These are phyloP conservation scores for Himalopsyche anomala DNA, from an alignment of 2,888 invertebrate genomes.

Conservation along the genomic window DNA sequence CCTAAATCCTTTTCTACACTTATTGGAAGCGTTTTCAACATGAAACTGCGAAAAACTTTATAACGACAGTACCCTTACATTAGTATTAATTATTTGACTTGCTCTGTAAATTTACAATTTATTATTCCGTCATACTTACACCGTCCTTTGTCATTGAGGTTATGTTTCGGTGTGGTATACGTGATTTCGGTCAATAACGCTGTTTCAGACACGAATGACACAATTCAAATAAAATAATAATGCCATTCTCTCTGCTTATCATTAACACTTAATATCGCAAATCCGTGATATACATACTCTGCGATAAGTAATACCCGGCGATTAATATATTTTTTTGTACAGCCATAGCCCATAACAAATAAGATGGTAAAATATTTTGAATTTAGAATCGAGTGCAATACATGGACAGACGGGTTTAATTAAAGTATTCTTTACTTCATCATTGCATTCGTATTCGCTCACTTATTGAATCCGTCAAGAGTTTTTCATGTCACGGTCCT, in stretches of 20 bases:
- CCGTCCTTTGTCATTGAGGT: conserved; percentile 52
- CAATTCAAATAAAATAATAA: conserved; percentile 43
- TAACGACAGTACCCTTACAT: too few relatives aligned
- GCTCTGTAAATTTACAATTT: too few relatives aligned
- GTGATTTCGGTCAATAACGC: conserved; percentile 64
- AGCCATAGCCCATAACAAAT: too few relatives aligned
- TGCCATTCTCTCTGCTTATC: conserved; percentile 37
- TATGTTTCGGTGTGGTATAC: conserved; percentile 35
- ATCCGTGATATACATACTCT: neutral
- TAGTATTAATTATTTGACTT: too few relatives aligned
- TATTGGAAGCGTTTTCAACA: too few relatives aligned
- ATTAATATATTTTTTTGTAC: too few relatives aligned
- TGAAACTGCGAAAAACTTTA: too few relatives aligned
- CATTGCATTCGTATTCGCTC: neutral
- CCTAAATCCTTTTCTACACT: too few relatives aligned
- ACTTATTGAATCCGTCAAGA: neutral
- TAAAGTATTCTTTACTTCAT: neutral
- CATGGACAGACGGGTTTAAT: neutral
- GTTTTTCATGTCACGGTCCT: conserved; percentile 64
- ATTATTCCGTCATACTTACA: neutral
- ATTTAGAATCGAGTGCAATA: too few relatives aligned
- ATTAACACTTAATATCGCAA: neutral
- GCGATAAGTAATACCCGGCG: too few relatives aligned
- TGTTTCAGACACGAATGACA: conserved; percentile 60
- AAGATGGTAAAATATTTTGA: too few relatives aligned